Percentiles rank a stretch among this genome's conserved stretches.
Evolutionary conservation across 2,797 vertebrate genomes (phyloP).

Genomic region (Babyrousa celebensis): DNA sequence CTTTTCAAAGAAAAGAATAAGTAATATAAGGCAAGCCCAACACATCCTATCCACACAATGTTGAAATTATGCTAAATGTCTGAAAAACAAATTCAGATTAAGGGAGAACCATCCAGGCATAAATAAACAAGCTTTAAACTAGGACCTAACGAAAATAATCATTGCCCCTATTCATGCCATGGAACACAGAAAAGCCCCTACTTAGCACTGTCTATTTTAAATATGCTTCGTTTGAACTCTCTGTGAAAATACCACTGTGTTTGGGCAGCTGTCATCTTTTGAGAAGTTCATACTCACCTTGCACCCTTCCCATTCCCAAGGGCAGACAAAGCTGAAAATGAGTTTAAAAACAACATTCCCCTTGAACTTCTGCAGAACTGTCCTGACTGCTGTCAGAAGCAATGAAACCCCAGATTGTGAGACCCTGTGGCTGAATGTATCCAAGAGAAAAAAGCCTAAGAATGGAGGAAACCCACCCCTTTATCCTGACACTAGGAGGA

Average conservation of each 20-base stretch:
- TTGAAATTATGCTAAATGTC: conserved; percentile 7
- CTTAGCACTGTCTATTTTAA: conserved; percentile 9
- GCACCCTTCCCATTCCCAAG: background rate
- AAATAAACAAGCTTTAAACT: conserved; percentile 42
- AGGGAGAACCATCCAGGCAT: background rate
- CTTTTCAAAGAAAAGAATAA: background rate
- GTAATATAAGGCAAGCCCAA: background rate
- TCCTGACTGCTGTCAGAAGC: background rate
- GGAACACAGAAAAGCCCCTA: background rate
- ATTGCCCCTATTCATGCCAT: background rate
- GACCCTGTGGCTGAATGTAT: conserved; percentile 2
- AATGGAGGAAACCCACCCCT: background rate
- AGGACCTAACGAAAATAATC: conserved; percentile 59
- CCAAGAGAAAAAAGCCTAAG: conserved; percentile 11
- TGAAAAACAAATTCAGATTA: conserved; percentile 32
- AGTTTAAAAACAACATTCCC: conserved; percentile 45
- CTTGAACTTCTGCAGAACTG: conserved; percentile 29
- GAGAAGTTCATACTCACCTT: conserved; percentile 20
- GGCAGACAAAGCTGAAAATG: background rate
- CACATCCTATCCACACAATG: background rate
- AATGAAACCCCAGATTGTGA: background rate
- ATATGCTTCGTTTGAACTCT: conserved; percentile 39
- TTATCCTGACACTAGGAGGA: background rate
- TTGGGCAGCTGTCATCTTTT: conserved; percentile 65
- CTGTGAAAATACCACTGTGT: conserved; percentile 64